phyloP scores from a whole-genome alignment of 2,888 invertebrate genomes.

The Erebia aethiops region DNA sequence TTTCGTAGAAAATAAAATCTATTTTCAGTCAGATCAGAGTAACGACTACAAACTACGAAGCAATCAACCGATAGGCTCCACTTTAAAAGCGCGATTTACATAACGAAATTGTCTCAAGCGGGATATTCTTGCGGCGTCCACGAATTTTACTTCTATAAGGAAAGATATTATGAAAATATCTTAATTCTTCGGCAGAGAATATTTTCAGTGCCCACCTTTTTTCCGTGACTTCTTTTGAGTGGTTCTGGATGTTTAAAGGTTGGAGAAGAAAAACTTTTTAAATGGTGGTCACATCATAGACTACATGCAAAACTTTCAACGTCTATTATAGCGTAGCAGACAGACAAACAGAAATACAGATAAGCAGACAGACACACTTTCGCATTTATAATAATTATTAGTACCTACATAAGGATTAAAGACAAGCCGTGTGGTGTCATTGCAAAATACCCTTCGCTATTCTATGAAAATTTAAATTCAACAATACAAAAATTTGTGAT shows the following conservation, averaged over 20 bases:
- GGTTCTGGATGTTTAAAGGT: not conserved
- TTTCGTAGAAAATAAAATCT: not conserved
- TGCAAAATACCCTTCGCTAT: too few relatives aligned
- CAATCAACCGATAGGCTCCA: slow-evolving; percentile 16
- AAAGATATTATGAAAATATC: slow-evolving; percentile 5
- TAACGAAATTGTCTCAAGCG: slow-evolving; percentile 15
- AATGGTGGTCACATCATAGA: not conserved
- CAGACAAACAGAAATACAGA: too few relatives aligned
- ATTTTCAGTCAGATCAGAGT: slow-evolving; percentile 11
- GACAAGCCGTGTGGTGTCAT: too few relatives aligned
- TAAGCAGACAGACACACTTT: too few relatives aligned
- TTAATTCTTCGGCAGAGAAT: not conserved
- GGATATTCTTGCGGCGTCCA: not conserved
- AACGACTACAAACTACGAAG: slow-evolving; percentile 1
- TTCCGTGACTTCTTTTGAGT: not conserved
- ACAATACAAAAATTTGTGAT: too few relatives aligned
- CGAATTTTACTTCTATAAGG: not conserved
- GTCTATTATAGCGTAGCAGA: too few relatives aligned
- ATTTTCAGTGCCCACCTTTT: not conserved
- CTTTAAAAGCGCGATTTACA: slow-evolving; percentile 7
- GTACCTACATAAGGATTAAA: too few relatives aligned
- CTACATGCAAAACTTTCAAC: too few relatives aligned
- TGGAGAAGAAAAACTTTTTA: not conserved
- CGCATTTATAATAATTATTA: too few relatives aligned
- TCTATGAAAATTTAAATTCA: too few relatives aligned